Base-by-base conservation (phyloP, 2,113 vertebrate genomes). In the Narcine bancroftii region DNA sequence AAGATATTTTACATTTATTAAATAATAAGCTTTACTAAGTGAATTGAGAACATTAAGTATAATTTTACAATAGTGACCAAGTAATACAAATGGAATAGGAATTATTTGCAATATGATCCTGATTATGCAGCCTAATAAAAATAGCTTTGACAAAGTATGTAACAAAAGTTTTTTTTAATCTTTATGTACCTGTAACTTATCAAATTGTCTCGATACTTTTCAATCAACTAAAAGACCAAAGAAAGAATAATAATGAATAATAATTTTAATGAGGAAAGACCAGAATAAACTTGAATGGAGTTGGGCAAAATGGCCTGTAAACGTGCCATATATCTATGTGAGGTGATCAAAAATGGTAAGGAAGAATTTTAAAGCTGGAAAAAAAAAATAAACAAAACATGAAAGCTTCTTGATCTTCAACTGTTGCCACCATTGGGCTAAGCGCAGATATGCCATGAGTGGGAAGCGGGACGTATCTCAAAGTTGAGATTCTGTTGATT, bases 1-100 rank as follows among this genome's bases (percentile, higher is more conserved):
- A 94, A 92, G 95, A 94, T 95, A 95, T 94, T 94, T 93, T 94
- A 96, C 45, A 94, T 93, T 96, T 95, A 93, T 95, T 96, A 95
- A 94, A 94, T 97, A 97, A 97, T 50, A 93, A 95, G 94, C 96
- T 95, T 96, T 96, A 96, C 95, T 96, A 95, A 96, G 93, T 94
- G 94, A 96, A 92, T 94, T 95, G 93, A 93, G 95, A 96, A 95
- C 95, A 95, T 96, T 95, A 96, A 96, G 95, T 95, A 95, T 93
- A 94, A 94, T 94, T 94, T 95, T 94, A 94, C 96, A 95, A 94
- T 92, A 94, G 96, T 93, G 95, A 95, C 95, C 96, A 96, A 97
- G 97, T 94, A 95, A 93, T 94, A 96, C 94, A 39, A 76, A 42
- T 76, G 73, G 17, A 76, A 76, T 42, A 42, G 15, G 26, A 71